phyloP scores from a whole-genome alignment of 2,113 vertebrate species.

The Stigmatopora nigra region DNA sequence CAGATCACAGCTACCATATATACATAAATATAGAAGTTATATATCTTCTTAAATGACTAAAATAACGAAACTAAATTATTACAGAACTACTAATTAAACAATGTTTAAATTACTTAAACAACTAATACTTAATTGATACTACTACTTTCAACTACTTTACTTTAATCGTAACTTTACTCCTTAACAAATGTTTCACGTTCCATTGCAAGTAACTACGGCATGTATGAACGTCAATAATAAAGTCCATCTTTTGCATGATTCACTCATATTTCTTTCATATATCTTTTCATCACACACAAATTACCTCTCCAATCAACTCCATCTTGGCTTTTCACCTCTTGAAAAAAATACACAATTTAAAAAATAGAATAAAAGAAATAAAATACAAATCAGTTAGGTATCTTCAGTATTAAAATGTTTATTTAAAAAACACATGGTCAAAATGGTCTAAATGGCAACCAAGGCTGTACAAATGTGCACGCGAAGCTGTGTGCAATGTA shows the following conservation, averaged over 20 bases:
- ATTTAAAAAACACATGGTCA: slow-evolving; percentile 1
- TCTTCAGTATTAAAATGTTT: background rate
- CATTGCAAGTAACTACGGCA: too few species aligned
- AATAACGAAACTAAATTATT: too few species aligned
- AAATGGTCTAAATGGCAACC: background rate
- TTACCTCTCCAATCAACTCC: slow-evolving; percentile 50
- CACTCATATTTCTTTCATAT: background rate
- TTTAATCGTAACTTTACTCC: too few species aligned
- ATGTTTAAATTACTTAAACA: too few species aligned
- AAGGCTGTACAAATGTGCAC: slow-evolving; percentile 15
- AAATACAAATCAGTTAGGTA: slow-evolving; percentile 7
- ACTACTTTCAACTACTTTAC: too few species aligned
- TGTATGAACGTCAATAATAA: too few species aligned
- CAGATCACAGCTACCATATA: too few species aligned
- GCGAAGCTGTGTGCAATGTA: slow-evolving; percentile 20
- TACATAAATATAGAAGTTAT: too few species aligned
- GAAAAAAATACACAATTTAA: background rate
- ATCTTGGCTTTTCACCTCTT: slow-evolving; percentile 19
- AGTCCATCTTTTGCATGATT: background rate
- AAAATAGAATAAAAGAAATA: background rate
- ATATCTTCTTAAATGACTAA: too few species aligned
- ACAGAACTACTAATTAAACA: too few species aligned
- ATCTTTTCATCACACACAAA: background rate
- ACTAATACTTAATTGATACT: too few species aligned
- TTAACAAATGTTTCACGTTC: too few species aligned